Percentiles rank a stretch among this genome's conserved stretches.
These are phyloP conservation scores for Hylomyscus alleni DNA, from an alignment of 2,797 vertebrate genomes.

Conservation along the genomic window DNA sequence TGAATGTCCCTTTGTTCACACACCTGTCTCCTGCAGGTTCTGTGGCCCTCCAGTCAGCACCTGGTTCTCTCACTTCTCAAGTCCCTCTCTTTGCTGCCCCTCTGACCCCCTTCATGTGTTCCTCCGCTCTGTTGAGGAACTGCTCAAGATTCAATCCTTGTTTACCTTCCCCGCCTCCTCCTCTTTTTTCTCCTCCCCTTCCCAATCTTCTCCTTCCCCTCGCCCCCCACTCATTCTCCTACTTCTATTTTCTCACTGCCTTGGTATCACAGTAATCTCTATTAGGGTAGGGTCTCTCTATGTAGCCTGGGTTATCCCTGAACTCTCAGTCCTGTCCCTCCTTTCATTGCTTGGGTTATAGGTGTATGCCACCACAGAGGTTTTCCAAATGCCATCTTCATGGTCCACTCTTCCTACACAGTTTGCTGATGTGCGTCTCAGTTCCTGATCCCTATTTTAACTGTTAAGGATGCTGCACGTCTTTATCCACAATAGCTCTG, in stretches of 20 bases:
- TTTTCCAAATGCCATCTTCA: background rate
- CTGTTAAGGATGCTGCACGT: background rate
- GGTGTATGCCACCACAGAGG: background rate
- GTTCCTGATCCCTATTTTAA: background rate
- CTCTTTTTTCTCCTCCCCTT: too few species aligned
- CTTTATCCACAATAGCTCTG: background rate
- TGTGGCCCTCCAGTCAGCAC: background rate
- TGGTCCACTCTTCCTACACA: background rate
- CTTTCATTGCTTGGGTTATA: background rate
- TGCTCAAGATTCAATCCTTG: background rate
- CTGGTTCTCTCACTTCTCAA: background rate
- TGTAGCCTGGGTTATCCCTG: background rate
- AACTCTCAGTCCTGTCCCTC: background rate
- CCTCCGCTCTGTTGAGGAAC: background rate
- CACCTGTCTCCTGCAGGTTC: background rate
- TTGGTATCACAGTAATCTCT: background rate
- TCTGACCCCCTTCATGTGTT: background rate
- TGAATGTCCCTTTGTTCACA: background rate
- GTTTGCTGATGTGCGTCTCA: background rate
- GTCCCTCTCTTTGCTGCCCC: background rate
- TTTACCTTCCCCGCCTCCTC: background rate
- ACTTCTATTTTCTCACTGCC: too few species aligned
- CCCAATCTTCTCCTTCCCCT: too few species aligned
- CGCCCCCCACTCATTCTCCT: too few species aligned
- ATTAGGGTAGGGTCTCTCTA: background rate